Conservation (phyloP, 1,140 invertebrate species). For the Mamestra configurata region DNA sequence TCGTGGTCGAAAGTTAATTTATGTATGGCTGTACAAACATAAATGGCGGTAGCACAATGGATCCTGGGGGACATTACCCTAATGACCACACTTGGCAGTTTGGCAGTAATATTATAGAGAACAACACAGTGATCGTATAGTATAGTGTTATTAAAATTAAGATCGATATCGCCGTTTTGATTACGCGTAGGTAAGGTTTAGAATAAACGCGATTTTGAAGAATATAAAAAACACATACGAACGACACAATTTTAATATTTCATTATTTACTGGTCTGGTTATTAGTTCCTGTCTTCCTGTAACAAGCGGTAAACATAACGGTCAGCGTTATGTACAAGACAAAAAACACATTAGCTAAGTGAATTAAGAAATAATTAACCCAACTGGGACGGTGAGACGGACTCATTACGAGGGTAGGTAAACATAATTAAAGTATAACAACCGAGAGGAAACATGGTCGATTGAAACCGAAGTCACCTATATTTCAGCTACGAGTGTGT, state of each 20-base stretch:
- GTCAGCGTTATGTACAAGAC: neutral
- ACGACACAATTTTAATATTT: neutral
- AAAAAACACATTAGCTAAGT: slow-evolving; percentile 28
- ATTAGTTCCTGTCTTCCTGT: too few species aligned
- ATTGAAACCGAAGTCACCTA: slow-evolving; percentile 18
- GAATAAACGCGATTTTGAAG: neutral
- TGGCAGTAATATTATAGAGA: neutral
- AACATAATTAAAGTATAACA: slow-evolving; percentile 31
- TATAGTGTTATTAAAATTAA: neutral
- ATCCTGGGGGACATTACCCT: slow-evolving; percentile 17
- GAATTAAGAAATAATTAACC: slow-evolving; percentile 44
- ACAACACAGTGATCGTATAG: neutral
- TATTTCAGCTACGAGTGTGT: neutral
- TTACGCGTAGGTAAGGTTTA: neutral
- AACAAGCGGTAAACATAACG: neutral
- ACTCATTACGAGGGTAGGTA: slow-evolving; percentile 15
- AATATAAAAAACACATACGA: neutral
- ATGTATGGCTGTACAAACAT: neutral
- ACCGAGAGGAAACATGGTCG: neutral
- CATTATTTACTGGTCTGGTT: neutral
- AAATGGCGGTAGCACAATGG: slow-evolving; percentile 10
- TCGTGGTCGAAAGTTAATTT: neutral
- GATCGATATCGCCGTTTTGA: neutral
- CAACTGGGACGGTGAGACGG: slow-evolving; percentile 25
- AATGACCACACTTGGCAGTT: neutral